Evolutionary conservation across 2,888 invertebrate species (phyloP), one percentile per base, ranked within the genome.

Genomic region (Theretra japonica): DNA sequence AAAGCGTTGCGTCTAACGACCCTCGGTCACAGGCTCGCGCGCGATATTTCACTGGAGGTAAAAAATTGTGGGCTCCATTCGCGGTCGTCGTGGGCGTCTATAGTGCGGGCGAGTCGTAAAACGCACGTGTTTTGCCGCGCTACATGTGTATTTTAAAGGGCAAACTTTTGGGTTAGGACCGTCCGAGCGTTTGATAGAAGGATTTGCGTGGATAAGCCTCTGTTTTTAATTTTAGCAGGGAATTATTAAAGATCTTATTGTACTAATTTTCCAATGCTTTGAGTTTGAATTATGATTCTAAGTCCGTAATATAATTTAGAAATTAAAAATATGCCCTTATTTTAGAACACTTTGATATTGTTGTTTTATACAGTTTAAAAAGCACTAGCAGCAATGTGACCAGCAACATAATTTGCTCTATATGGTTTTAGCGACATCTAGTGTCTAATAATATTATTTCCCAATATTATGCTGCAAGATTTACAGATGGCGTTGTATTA

Each of bases 71-170:
- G 79, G 83, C 84, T 82, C 86, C 83, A 91, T 90, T 91, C 87
- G 85, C 89, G 88, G 86, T 82, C 88, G 88, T 91, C 87, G 84
- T 89, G 88, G 86, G 82, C 88, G 87, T 86, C 91, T 90, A 91
- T 92, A 90, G 92, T 88, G 87, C 79, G 83, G 80, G 80, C 81
- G 82, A 76, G 84, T 92, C 92, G 91, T 94, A 94, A 94, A 94
- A 91, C 90, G 88, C 94, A 94, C 94, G 89, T 92, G 94, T 88
- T 86, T 87, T 87, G 85, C 82, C 83, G 80, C 83, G 80, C 86
- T 91, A 93, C 92, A 92, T 90, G 91, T 90, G 92, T 91, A 91
- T 83, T 88, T 88, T 90, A 87, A 89, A 90, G 89, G 89, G 88
- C 88, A 83, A 92, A 93, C 87, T 92, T 92, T 92, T 86, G 90